Percentiles rank a stretch among this genome's conserved stretches.
These are phyloP conservation scores for Theodoxus fluviatilis DNA, from an alignment of 2,888 invertebrate species.

Conservation along the genomic window DNA sequence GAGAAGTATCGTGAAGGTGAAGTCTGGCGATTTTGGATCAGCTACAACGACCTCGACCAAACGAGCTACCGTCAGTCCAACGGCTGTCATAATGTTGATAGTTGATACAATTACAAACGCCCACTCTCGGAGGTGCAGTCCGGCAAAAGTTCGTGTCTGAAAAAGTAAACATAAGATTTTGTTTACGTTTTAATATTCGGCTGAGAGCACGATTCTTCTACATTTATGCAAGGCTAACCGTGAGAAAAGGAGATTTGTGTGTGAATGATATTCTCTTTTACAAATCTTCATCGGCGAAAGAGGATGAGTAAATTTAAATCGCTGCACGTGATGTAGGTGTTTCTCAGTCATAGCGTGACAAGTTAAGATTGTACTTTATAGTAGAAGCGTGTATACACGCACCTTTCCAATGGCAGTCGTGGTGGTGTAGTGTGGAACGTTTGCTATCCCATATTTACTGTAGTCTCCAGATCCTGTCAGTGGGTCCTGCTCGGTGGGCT, in stretches of 20 bases:
- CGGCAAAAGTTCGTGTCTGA: conserved; percentile 53
- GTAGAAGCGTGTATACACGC: not conserved
- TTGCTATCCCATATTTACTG: conserved; percentile 49
- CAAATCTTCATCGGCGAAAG: not conserved
- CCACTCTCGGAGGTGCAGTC: conserved; percentile 49
- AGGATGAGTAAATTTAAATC: not conserved
- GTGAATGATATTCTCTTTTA: too few relatives aligned
- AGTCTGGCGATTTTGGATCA: conserved; percentile 44
- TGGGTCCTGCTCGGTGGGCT: too few relatives aligned
- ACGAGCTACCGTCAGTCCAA: conserved; percentile 50
- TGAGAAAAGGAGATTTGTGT: too few relatives aligned
- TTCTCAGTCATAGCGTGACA: too few relatives aligned
- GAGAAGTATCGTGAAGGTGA: conserved; percentile 57
- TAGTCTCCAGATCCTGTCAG: too few relatives aligned
- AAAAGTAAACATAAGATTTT: conserved; percentile 28
- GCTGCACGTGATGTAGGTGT: too few relatives aligned
- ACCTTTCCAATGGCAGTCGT: conserved; percentile 51
- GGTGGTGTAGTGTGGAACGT: conserved; percentile 45
- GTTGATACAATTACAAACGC: conserved; percentile 48
- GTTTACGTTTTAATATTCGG: not conserved
- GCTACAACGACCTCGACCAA: conserved; percentile 42
- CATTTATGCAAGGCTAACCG: too few relatives aligned
- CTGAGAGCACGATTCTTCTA: not conserved
- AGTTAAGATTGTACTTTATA: not conserved
- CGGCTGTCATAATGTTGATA: conserved; percentile 50